These are phyloP conservation scores for Andrena haemorrhoa DNA, from an alignment of 2,888 invertebrate species.

Conservation along the genomic window DNA sequence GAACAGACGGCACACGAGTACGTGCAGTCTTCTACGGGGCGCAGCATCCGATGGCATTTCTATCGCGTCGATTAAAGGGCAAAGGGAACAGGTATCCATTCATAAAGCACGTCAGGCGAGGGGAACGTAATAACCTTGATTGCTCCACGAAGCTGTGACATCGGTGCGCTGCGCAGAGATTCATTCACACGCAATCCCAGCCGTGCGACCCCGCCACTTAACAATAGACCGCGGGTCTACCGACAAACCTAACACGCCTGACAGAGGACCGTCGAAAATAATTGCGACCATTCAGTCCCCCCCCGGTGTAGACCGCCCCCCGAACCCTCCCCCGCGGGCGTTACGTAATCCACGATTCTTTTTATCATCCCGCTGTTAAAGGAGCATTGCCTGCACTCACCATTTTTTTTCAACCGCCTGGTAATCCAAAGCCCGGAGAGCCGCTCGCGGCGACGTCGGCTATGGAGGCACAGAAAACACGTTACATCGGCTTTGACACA, in stretches of 20 bases:
- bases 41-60: slow-evolving; percentile 45
- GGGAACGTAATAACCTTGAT: slow-evolving; percentile 58
- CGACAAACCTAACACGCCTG: not conserved
- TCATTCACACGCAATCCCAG: slow-evolving; percentile 42
- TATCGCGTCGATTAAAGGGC: slow-evolving; percentile 45
- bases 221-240: not conserved
- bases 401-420: slow-evolving; percentile 28
- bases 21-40: slow-evolving; percentile 4
- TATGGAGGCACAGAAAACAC: slow-evolving; percentile 64
- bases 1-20: not conserved
- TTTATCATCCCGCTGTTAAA: not conserved
- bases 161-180: slow-evolving; percentile 29
- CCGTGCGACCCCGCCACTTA: slow-evolving; percentile 2
- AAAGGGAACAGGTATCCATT: slow-evolving; percentile 44
- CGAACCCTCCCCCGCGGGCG: not conserved
- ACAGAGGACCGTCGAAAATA: not conserved
- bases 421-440: slow-evolving; percentile 47
- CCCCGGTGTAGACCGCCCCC: not conserved
- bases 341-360: slow-evolving; percentile 27
- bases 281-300: not conserved
- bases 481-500: slow-evolving; percentile 67
- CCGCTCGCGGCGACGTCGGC: slow-evolving; percentile 37
- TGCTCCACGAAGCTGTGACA: slow-evolving; percentile 41
- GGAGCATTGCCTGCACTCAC: slow-evolving; percentile 37
- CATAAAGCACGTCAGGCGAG: slow-evolving; percentile 39